Evolutionary conservation across 2,797 vertebrate genomes (phyloP), one percentile per base, ranked within the genome.

Genomic region (Acipenser transmontanus): DNA sequence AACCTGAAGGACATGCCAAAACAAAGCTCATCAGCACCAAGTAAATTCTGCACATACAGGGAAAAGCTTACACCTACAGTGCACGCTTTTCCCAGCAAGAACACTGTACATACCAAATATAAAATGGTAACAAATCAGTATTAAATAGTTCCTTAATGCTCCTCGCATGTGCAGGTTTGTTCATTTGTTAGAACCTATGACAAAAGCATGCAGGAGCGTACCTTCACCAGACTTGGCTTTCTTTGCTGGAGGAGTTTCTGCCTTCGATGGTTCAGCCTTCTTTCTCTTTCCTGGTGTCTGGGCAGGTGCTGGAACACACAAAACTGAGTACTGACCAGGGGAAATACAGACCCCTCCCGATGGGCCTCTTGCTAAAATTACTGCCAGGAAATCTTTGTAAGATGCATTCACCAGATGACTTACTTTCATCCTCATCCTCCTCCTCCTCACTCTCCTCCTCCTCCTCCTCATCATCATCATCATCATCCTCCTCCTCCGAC

Each of bases 241-340:
- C 80, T 99, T 99, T 57, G 94, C 84, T 11, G 96, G 93, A 1
- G 87, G 90, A 1, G 89, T 84, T 65, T 91, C 93, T 59, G 91
- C 93, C 71, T 93, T 89, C 54, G 78, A 84, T 73, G 77, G 70
- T 13, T 95, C 94, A 0, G 89, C 87, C 82, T 91, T 91, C 82
- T 98, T 99, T 63, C 96, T 91, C 73, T 99, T 98, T n/a, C 77
- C 91, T 72, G 94, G 77, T 13, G 86, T 85, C 62, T 87, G 86
- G 8, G 91, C 85, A 68, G 83, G 71, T 1, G 89, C 92, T 96
- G 71, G 1, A 1, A 34, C 0, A 61, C 34, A 34, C 34, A 34
- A 34, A 34, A 34, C 4, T 34, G 4, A 34, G 34, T 34, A 4
- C 4, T 34, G 34, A 6, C 14, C 9, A n/a, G 7, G 5, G 52